phyloP scores from a whole-genome alignment of 2,113 vertebrate species.

The Andinoacara biseriatus region DNA sequence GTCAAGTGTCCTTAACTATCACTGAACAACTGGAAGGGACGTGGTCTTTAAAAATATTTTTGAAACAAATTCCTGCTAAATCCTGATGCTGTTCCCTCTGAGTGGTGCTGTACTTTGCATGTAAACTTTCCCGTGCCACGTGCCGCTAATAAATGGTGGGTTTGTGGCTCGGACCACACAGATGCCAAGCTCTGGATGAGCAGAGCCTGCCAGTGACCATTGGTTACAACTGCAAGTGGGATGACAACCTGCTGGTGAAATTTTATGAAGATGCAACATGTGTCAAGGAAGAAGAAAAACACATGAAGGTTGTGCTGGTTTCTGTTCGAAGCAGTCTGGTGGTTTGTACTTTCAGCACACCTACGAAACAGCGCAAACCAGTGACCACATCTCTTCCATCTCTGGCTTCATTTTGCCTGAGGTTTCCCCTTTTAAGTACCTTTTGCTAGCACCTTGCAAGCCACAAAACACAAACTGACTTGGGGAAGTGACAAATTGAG shows the following conservation, averaged over 20 bases:
- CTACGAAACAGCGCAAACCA: constrained; percentile 62
- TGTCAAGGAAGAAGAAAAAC: constrained; percentile 46
- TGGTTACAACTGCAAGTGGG: constrained; percentile 24
- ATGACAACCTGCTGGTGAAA: constrained; percentile 30
- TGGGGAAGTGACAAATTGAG: constrained; percentile 77
- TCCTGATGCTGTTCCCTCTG: neutral
- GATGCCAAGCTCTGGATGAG: constrained; percentile 55
- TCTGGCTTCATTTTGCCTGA: constrained; percentile 63
- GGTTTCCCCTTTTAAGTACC: constrained; percentile 68
- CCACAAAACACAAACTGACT: constrained; percentile 74
- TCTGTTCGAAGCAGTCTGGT: constrained; percentile 41
- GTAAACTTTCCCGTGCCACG: constrained; percentile 2
- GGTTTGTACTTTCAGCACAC: constrained; percentile 67
- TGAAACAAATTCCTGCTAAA: neutral
- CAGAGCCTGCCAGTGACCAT: constrained; percentile 51
- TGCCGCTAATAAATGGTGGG: constrained; percentile 48
- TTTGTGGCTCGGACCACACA: constrained; percentile 54
- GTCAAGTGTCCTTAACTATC: neutral
- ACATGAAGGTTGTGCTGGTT: constrained; percentile 47
- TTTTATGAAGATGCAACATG: constrained; percentile 45
- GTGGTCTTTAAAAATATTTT: neutral
- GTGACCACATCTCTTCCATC: constrained; percentile 72
- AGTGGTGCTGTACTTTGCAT: neutral
- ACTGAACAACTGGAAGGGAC: neutral
- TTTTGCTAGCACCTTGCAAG: constrained; percentile 74